Evolutionary conservation across 2,888 invertebrate genomes (phyloP).

Genomic region (Scelioninae gen. 2): DNA sequence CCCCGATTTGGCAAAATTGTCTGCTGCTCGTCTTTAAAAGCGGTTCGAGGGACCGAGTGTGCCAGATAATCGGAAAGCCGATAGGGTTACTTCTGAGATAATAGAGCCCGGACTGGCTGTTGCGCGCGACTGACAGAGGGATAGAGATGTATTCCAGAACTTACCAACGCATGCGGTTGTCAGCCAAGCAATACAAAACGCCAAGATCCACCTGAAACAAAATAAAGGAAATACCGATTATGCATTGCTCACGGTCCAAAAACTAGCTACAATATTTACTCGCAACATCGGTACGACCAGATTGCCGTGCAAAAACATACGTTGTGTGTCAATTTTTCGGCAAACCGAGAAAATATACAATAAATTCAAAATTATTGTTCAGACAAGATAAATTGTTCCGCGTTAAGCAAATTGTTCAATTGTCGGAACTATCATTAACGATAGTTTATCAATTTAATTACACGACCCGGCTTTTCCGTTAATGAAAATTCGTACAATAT

Average conservation of each 20-base stretch:
- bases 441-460: too few species aligned
- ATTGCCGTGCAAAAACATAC: too few species aligned
- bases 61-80: slow-evolving; percentile 46
- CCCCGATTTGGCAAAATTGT: slow-evolving; percentile 52
- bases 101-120: slow-evolving; percentile 37
- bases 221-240: slow-evolving; percentile 32
- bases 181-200: slow-evolving; percentile 66
- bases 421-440: too few species aligned
- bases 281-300: too few species aligned
- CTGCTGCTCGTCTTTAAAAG: slow-evolving; percentile 49
- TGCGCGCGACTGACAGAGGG: slow-evolving; percentile 31
- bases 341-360: too few species aligned
- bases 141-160: slow-evolving; percentile 35
- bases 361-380: too few species aligned
- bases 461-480: too few species aligned
- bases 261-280: slow-evolving; percentile 8
- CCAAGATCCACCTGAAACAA: slow-evolving; percentile 65
- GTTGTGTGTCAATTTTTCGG: too few species aligned
- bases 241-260: neutral
- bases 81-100: slow-evolving; percentile 52
- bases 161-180: slow-evolving; percentile 67
- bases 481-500: too few species aligned
- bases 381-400: too few species aligned
- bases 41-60: slow-evolving; percentile 36
- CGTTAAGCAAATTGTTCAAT: too few species aligned